A percentile compares a stretch with the other conserved stretches of the same genome.
phyloP scores from a whole-genome alignment of 23 tunicate genomes.

The Halocynthia roretzi region DNA sequence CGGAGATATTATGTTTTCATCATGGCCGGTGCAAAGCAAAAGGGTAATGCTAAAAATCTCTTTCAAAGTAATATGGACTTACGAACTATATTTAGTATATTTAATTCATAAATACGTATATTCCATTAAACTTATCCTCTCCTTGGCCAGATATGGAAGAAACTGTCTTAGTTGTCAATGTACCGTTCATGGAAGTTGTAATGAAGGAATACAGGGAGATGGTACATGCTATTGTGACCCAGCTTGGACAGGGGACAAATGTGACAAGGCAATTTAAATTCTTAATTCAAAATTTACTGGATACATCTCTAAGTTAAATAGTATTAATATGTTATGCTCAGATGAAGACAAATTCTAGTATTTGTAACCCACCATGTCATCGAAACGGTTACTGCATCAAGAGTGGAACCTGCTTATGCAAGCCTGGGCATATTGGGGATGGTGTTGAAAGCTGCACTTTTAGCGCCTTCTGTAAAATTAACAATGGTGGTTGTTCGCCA shows the following conservation, averaged over 20 bases:
- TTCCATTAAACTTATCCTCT: too few species aligned
- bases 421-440: slow-evolving; percentile 54
- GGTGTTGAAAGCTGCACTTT: slow-evolving; percentile 34
- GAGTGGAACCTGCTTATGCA: slow-evolving; percentile 46
- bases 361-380: slow-evolving; percentile 39
- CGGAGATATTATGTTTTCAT: too few species aligned
- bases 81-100: not conserved
- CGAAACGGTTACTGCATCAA: slow-evolving; percentile 60
- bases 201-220: slow-evolving; percentile 50
- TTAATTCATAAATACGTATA: too few species aligned
- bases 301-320: not conserved
- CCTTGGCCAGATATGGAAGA: slow-evolving; percentile 40
- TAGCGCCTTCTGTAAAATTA: slow-evolving; percentile 38
- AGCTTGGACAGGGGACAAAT: slow-evolving; percentile 44
- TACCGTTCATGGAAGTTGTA: slow-evolving; percentile 50
- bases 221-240: slow-evolving; percentile 68
- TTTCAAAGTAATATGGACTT: not conserved
- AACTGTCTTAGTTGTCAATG: slow-evolving; percentile 52
- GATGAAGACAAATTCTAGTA: slow-evolving; percentile 25
- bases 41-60: not conserved
- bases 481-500: slow-evolving; percentile 67
- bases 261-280: slow-evolving; percentile 37
- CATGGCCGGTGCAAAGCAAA: too few species aligned
- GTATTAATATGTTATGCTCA: slow-evolving; percentile 5
- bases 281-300: not conserved